Base-by-base conservation (phyloP, 2,113 vertebrate genomes). In the Otolemur garnettii region DNA sequence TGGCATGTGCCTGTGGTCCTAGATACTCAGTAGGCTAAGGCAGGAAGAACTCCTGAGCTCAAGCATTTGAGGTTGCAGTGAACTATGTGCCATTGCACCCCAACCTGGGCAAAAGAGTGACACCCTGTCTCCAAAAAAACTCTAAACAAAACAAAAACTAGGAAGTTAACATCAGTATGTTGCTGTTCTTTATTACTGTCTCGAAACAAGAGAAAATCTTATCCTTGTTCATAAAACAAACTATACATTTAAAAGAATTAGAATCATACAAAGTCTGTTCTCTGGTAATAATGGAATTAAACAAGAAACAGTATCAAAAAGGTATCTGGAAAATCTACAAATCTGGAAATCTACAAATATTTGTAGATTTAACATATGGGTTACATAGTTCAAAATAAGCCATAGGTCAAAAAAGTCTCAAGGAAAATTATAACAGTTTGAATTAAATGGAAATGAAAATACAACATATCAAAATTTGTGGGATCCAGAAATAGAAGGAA, bases 371-470 rank as follows among this genome's bases (percentile, higher is more conserved):
- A 53, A n/a, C 15, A 42, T 50, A 50, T 50, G 45, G 45, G 45
- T 50, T 50, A 24, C 26, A 3, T 60, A 77, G 9, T 42, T 91
- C 33, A 57, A 72, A 72, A 77, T 82, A 53, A 62, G 12, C 55
- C 53, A 21, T 71, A 28, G 53, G 18, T 91, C 64, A 77, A 84
- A 83, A 64, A 78, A 24, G 7, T 69, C 21, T 91, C 42, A 81
- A 87, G 42, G 33, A 71, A 92, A 75, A 77, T 81, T 28, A 38
- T 13, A 66, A 35, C 35, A 74, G 66, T 66, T 57, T 21, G 12
- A 90, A 90, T 42, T 57, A 28, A 90, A 21, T 66, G 24, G 28
- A 78, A 60, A 71, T 60, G 78, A 91, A 82, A 82, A 74, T 84
- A 75, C 14, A 62, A n/a, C 24, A 24, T 78, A 53, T 59, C 53